Conservation (phyloP, 2,113 vertebrate species). For the Litocranius walleri region DNA sequence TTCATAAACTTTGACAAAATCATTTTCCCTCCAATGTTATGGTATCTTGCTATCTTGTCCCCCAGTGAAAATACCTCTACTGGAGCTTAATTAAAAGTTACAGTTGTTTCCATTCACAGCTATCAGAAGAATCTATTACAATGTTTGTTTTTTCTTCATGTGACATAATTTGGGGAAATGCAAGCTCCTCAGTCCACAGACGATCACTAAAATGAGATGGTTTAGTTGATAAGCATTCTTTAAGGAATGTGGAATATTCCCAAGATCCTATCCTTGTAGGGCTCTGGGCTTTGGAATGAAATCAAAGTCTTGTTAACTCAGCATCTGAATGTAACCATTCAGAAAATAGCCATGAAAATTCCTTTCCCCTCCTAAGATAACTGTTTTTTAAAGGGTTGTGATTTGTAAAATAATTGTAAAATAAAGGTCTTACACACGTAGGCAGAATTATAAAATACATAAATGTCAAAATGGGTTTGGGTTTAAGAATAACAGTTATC, state of each 20-base stretch:
- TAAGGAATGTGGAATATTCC: slow-evolving; percentile 70
- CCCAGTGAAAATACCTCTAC: slow-evolving; percentile 43
- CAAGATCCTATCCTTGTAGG: slow-evolving; percentile 71
- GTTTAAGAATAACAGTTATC: slow-evolving; percentile 19
- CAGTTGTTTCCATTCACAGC: slow-evolving; percentile 64
- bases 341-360: slow-evolving; percentile 75
- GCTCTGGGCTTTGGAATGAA: slow-evolving; percentile 72
- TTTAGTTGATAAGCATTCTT: slow-evolving; percentile 70
- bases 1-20: slow-evolving; percentile 34
- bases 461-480: slow-evolving; percentile 51
- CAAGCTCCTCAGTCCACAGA: slow-evolving; percentile 64
- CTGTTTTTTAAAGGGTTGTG: slow-evolving; percentile 57
- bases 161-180: slow-evolving; percentile 71
- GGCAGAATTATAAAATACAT: slow-evolving; percentile 46
- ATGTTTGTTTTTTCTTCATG: slow-evolving; percentile 71
- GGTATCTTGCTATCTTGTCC: slow-evolving; percentile 25
- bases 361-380: slow-evolving; percentile 30
- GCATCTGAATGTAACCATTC: slow-evolving; percentile 69
- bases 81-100: slow-evolving; percentile 61
- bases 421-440: slow-evolving; percentile 45
- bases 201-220: slow-evolving; percentile 73
- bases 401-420: slow-evolving; percentile 62
- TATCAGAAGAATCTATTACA: slow-evolving; percentile 64
- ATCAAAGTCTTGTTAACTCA: slow-evolving; percentile 72
- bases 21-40: background rate